Percentiles rank a stretch among this genome's conserved stretches.
These are phyloP conservation scores for Melanotaenia duboulayi DNA, from an alignment of 2,113 vertebrate genomes.

Conservation along the genomic window DNA sequence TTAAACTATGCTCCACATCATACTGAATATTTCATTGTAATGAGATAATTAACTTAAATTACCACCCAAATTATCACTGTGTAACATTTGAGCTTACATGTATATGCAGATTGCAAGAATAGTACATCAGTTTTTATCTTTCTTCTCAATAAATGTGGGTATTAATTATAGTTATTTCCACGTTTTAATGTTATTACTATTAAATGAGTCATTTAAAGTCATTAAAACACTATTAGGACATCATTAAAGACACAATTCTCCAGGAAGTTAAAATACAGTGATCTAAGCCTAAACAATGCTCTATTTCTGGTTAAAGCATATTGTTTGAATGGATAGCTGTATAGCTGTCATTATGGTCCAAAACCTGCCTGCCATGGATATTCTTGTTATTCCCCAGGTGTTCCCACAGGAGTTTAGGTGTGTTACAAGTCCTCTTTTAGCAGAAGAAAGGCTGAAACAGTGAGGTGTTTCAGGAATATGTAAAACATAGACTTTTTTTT, in stretches of 20 bases:
- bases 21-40: not conserved
- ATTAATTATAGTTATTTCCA: not conserved
- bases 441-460: conserved; percentile 37
- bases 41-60: not conserved
- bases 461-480: conserved; percentile 59
- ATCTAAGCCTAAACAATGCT: not conserved
- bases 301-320: not conserved
- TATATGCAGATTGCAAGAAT: not conserved
- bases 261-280: not conserved
- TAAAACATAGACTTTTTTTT: conserved; percentile 52
- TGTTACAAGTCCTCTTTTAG: conserved; percentile 40
- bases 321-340: not conserved
- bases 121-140: no score
- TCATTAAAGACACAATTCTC: not conserved
- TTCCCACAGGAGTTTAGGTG: conserved; percentile 32
- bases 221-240: not conserved
- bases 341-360: conserved; percentile 29
- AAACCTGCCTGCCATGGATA: conserved; percentile 33
- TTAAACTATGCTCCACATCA: no score
- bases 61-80: no score
- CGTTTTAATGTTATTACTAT: not conserved
- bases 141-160: no score
- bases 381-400: conserved; percentile 29
- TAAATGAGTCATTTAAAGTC: not conserved
- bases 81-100: no score